Percentiles rank a stretch among this genome's conserved stretches.
phyloP scores from a whole-genome alignment of 2,797 vertebrate species.

The Acridotheres tristis region DNA sequence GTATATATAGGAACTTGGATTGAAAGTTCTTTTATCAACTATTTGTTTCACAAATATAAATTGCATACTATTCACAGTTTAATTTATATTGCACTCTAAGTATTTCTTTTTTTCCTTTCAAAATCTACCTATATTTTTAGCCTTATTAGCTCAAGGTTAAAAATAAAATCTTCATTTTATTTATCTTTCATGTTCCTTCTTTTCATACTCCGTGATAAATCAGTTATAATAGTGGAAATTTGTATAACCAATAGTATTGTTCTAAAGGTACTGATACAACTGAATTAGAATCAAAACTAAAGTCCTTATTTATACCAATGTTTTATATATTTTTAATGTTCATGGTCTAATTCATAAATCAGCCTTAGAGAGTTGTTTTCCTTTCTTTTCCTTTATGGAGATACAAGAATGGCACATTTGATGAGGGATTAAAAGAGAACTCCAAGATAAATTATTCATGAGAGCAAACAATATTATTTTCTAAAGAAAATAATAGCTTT shows the following conservation, averaged over 20 bases:
- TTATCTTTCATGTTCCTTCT: neutral
- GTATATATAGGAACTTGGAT: neutral
- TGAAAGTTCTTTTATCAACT: neutral
- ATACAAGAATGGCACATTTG: conserved; percentile 10
- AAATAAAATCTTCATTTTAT: neutral
- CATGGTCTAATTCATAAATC: conserved; percentile 48
- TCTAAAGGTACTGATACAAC: neutral
- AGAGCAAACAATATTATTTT: conserved; percentile 31
- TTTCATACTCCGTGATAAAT: neutral
- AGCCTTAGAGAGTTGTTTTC: neutral
- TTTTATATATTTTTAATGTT: conserved; percentile 46
- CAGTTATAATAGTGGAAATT: neutral
- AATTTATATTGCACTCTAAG: neutral
- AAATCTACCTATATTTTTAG: neutral
- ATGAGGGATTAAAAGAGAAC: conserved; percentile 42
- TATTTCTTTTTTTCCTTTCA: neutral
- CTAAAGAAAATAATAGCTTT: conserved; percentile 31
- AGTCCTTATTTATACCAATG: neutral
- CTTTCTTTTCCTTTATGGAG: conserved; percentile 6
- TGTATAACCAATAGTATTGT: neutral
- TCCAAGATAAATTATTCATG: conserved; percentile 51
- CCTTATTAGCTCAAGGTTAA: neutral
- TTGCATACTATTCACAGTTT: neutral
- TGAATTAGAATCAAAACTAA: neutral
- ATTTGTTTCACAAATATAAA: neutral